Base-by-base conservation (phyloP, 2,113 vertebrate genomes). In the Panthera tigris region DNA sequence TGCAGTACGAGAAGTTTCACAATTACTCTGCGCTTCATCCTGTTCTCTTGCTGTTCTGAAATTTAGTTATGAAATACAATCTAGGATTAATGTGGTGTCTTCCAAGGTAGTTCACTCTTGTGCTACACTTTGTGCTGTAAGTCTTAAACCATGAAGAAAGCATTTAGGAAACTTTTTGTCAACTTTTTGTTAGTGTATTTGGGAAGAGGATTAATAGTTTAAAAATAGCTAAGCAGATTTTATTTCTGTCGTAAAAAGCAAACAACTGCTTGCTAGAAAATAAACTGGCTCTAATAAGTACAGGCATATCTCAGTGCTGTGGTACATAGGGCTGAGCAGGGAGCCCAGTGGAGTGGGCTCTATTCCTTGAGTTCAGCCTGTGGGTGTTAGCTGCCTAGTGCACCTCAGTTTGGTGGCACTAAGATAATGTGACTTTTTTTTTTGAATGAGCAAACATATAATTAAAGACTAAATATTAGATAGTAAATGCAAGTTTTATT, bases 401-500 rank as follows among this genome's bases (percentile, higher is more conserved):
- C 2, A 19, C 33, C 65, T 93, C 13, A n/a, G 15, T 87, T 76
- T 81, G 92, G 36, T 81, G 50, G 57, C 14, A 57, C 13, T 73
- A 48, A 85, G 45, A 79, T 41, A 11, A 15, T 2, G 50, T 85
- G 76, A 79, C 55, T 76, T 78, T 76, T 71, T 79, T 84, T 94
- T 92, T 94, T 66, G 29, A 76, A 65, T 88, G 48, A 95, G 41
- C 57, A 36, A 88, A 25, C 7, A 36, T 84, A n/a, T n/a, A 73
- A 50, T 69, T 68, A 73, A 94, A 78, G 29, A 61, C 33, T 92
- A 80, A 95, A 78, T 83, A n/a, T 50, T 41, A 71, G 21, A 45
- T 68, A 82, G 15, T 96, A 87, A 97, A 69, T 83, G 57, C 12
- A 55, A 63, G 13, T 76, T 91, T 95, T 97, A 69, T 69, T 97